Conservation (phyloP, 2,113 vertebrate species). For the Diadophis punctatus region DNA sequence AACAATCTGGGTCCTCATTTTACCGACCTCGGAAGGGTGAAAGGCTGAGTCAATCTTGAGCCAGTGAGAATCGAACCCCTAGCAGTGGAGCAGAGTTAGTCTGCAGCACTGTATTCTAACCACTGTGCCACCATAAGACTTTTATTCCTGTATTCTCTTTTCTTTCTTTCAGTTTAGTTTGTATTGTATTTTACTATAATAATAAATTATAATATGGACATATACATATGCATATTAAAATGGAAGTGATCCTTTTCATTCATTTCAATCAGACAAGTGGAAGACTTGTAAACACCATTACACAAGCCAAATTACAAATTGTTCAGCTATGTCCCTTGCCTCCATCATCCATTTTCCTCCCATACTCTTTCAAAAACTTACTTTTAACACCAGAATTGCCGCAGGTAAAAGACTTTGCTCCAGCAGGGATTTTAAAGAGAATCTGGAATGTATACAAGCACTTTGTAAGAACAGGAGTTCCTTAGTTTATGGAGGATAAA, state of each 20-base stretch:
- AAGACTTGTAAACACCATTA: neutral
- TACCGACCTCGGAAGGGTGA: too few species aligned
- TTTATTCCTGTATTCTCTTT: neutral
- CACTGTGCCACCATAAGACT: neutral
- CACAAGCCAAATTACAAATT: neutral
- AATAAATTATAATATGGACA: neutral
- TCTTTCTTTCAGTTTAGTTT: neutral
- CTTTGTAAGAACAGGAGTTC: neutral
- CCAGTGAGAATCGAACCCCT: too few species aligned
- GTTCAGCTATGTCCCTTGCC: neutral
- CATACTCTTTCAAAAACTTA: slow-evolving; percentile 36
- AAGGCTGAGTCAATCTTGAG: too few species aligned
- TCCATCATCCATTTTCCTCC: neutral
- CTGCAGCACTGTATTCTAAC: too few species aligned
- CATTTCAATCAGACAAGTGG: neutral
- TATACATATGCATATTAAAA: neutral
- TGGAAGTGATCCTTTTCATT: neutral
- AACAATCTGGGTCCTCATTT: too few species aligned
- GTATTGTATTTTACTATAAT: neutral
- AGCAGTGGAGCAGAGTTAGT: too few species aligned
- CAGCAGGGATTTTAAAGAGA: neutral
- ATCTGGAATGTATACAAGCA: neutral
- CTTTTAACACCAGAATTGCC: neutral
- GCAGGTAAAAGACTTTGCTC: neutral
- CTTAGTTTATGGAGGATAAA: neutral